phyloP scores from a whole-genome alignment of 2,888 invertebrate genomes.

The Perizoma affinitatum region DNA sequence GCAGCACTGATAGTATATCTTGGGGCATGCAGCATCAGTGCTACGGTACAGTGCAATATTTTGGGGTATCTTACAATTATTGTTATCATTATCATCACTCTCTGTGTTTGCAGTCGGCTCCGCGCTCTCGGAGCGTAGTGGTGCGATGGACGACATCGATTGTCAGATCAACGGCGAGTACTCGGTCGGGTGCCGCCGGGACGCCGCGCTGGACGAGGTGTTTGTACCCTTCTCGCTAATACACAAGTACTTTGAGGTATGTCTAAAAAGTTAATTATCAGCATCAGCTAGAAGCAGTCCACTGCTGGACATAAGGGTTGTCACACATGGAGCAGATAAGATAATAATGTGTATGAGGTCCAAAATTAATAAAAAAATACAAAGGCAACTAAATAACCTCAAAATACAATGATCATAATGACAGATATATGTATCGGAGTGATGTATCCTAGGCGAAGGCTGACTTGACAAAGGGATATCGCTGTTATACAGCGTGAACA shows the following conservation, averaged over 20 bases:
- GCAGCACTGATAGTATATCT: background rate
- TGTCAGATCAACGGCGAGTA: slow-evolving; percentile 96
- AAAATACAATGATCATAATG: too few species aligned
- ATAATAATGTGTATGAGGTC: too few species aligned
- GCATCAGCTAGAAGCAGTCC: too few species aligned
- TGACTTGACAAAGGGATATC: too few species aligned
- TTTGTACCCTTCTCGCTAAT: slow-evolving; percentile 96
- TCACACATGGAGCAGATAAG: too few species aligned
- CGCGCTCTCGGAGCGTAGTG: slow-evolving; percentile 54
- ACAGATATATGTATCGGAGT: too few species aligned
- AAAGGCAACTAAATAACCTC: too few species aligned
- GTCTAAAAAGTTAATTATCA: background rate
- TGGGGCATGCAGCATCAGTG: background rate
- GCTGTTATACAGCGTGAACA: too few species aligned
- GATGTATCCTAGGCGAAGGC: too few species aligned
- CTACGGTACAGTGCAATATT: background rate
- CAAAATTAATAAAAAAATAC: too few species aligned
- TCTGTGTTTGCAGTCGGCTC: slow-evolving; percentile 51
- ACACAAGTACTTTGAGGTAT: slow-evolving; percentile 95
- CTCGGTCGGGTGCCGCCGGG: slow-evolving; percentile 90
- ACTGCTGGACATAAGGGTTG: too few species aligned
- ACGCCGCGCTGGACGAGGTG: slow-evolving; percentile 90
- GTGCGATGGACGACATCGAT: slow-evolving; percentile 87
- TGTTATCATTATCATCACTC: background rate
- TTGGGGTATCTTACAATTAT: background rate